These are phyloP conservation scores for Mycteria americana DNA, from an alignment of 2,797 vertebrate species.

Conservation along the genomic window DNA sequence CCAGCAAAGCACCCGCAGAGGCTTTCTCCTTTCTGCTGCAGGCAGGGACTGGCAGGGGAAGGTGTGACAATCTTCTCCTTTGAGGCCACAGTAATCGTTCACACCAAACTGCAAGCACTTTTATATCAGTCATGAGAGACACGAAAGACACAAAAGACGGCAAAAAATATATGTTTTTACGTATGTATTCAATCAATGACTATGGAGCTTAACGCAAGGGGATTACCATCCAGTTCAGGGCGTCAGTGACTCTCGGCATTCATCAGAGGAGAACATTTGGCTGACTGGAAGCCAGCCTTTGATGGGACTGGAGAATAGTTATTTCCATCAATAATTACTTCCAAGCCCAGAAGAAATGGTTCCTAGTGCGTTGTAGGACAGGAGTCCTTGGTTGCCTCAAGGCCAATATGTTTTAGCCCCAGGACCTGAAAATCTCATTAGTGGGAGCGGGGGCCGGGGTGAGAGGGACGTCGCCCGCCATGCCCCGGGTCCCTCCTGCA, in stretches of 20 bases:
- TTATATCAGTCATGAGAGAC: not conserved
- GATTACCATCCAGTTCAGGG: conserved; percentile 46
- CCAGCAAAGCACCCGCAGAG: not conserved
- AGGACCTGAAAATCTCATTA: conserved; percentile 5
- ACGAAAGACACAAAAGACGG: not conserved
- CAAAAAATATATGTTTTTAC: not conserved
- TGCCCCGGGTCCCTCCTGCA: not conserved
- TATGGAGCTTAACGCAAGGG: not conserved
- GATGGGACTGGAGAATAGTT: conserved; percentile 67
- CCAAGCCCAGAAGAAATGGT: conserved; percentile 22
- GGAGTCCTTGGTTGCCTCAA: not conserved
- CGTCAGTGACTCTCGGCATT: not conserved
- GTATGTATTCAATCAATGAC: not conserved
- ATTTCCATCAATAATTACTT: conserved; percentile 63
- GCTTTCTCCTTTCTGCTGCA: not conserved
- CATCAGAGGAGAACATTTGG: conserved; percentile 30
- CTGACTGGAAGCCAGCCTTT: conserved; percentile 50
- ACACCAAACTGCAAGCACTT: not conserved
- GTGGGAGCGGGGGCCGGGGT: not conserved
- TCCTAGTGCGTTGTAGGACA: not conserved
- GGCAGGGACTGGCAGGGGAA: not conserved
- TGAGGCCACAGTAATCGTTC: not conserved
- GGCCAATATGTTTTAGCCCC: not conserved
- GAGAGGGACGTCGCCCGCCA: rapidly evolving
- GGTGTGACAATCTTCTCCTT: not conserved